Evolutionary conservation across 2,797 vertebrate species (phyloP), one percentile per base, ranked within the genome.

Genomic region (Typhlichthys subterraneus): DNA sequence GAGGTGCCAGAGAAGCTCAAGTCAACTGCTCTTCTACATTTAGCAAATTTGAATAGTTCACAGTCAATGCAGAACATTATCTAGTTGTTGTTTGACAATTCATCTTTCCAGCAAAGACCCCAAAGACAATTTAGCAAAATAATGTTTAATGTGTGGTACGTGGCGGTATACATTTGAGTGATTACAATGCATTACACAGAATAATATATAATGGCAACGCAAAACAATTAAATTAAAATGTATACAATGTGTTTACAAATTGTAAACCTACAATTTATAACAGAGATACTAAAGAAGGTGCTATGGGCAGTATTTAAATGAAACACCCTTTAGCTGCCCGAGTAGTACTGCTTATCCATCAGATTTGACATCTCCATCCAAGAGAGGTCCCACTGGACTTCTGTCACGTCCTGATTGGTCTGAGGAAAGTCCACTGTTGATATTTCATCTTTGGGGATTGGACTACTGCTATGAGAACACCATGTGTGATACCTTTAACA

Each of bases 351-450:
- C 55, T 86, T 88, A 61, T 89, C 87, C 65, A 93, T 53, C 70
- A 93, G 81, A 65, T 57, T 88, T 64, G 85, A 79, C 90, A 91
- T 92, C 75, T 93, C 91, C 87, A 91, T 89, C 91, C 92, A 93
- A 53, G 89, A 88, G 66, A 93, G 72, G 60, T 92, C 90, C 92
- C 92, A 93, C 78, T 93, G 90, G 71, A 92, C 87, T 64, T 93
- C 90, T 1, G 90, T 89, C 19, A 57, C 77, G 0, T 93, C 91
- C 74, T 87, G 89, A 61, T 88, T 91, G 55, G 90, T 93, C 2
- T 38, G 83, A 63, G 91, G 91, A 65, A 81, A 77, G 33, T 61
- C 81, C 69, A 62, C 70, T 5, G 62, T 66, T 12, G 80, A 55
- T n/a, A 60, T 8, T 2, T 77, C 73, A 49, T 69, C 78, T 72